Percentiles rank a stretch among this genome's conserved stretches.
Evolutionary conservation across 2,888 invertebrate genomes (phyloP).

Genomic region (Thysanoteuthis rhombus): DNA sequence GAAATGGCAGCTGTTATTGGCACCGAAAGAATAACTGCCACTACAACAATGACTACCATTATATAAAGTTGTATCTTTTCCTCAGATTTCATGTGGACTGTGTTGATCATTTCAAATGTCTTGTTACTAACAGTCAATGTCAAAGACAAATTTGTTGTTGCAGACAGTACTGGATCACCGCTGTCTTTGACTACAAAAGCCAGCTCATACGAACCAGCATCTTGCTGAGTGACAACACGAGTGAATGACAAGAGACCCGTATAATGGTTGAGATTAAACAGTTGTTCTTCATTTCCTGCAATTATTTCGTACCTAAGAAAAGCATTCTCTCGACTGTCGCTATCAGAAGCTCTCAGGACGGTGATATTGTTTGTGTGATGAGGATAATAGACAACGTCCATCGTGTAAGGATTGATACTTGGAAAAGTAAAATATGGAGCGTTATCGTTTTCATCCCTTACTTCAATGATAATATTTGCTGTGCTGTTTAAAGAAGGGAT

Average conservation of each 20-base stretch:
- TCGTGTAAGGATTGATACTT: background rate
- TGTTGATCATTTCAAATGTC: background rate
- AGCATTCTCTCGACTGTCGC: background rate
- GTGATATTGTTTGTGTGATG: background rate
- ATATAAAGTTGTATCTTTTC: background rate
- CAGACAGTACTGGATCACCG: background rate
- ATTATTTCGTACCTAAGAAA: background rate
- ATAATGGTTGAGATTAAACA: background rate
- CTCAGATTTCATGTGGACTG: background rate
- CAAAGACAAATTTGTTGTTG: background rate
- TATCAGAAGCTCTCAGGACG: background rate
- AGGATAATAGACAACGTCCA: background rate
- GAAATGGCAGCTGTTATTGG: background rate
- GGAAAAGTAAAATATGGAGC: background rate
- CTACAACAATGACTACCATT: background rate
- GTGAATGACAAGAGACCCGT: background rate
- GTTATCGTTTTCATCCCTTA: background rate
- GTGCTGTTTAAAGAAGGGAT: background rate
- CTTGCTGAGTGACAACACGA: slow-evolving; percentile 12
- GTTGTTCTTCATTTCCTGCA: background rate
- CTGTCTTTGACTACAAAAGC: background rate
- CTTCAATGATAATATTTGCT: background rate
- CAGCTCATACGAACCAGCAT: background rate
- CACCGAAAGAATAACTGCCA: background rate
- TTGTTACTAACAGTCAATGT: background rate